Evolutionary conservation across 1,140 invertebrate genomes (phyloP).

Genomic region (Diprion similis): DNA sequence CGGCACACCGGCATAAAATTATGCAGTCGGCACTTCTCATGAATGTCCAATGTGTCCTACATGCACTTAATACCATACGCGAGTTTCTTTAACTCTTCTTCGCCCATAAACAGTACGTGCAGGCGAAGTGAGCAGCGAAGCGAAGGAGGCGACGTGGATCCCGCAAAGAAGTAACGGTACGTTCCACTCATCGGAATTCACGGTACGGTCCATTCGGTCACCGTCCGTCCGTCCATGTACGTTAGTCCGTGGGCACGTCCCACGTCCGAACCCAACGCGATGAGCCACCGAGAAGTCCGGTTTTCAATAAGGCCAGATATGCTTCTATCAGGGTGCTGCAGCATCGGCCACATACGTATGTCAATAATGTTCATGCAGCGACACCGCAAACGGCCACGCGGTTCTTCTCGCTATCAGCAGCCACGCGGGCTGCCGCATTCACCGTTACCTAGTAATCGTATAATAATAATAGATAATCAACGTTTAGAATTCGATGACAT

Average conservation of each 20-base stretch:
- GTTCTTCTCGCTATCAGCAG: neutral
- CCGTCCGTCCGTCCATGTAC: constrained; percentile 22
- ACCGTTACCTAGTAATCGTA: neutral
- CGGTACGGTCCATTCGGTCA: constrained; percentile 51
- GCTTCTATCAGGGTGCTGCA: too few relatives aligned
- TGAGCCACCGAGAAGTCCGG: neutral
- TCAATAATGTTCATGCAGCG: too few relatives aligned
- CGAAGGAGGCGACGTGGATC: constrained; percentile 40
- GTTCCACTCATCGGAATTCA: constrained; percentile 55
- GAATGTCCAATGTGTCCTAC: too few relatives aligned
- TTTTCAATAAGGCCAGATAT: neutral
- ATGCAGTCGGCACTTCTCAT: too few relatives aligned
- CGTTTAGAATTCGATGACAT: neutral
- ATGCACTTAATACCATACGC: too few relatives aligned
- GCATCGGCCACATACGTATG: too few relatives aligned
- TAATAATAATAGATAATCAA: neutral
- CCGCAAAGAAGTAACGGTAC: constrained; percentile 57
- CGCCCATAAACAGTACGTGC: too few relatives aligned
- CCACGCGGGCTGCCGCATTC: neutral
- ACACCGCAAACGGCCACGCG: neutral
- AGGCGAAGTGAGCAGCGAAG: neutral
- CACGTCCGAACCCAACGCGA: constrained; percentile 21
- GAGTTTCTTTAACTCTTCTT: too few relatives aligned
- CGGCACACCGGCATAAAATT: too few relatives aligned
- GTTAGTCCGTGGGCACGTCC: constrained; percentile 27